Evolutionary conservation across 1,140 invertebrate species (phyloP), one percentile per base, ranked within the genome.

Genomic region (Drosophila kurseongensis): DNA sequence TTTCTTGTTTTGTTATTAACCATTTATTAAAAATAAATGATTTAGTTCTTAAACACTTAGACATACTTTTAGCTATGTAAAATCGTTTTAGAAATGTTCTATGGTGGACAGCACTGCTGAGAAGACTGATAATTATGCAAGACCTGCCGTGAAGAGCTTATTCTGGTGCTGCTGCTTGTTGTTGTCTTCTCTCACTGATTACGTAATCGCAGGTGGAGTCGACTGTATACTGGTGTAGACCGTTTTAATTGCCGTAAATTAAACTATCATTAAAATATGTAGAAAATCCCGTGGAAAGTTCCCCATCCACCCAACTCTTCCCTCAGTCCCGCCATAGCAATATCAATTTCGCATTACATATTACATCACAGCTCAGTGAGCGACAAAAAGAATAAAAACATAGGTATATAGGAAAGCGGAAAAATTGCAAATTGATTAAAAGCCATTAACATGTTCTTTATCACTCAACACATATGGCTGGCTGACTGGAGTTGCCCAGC

Each of bases 391-490:
- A 51, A 40, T 44, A 41, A 9, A 47, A 23, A 5, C 23, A n/a
- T 41, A 38, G 23, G 9, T 48, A 41, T 41, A 50, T 29, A 16
- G 50, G 27, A 58, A 71, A 41, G 44, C 63, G 36, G 60, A 71
- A 78, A 82, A 79, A 79, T 80, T 23, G 77, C 52, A 89, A 89
- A 89, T 89, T 89, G 84, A 89, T 89, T 89, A 89, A 89, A 89
- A 80, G 27, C 80, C 85, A 89, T 89, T 89, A 89, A 89, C 84
- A 89, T 89, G 84, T 89, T 89, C 77, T 90, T 90, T 84, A 89
- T 89, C 80, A 89, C 84, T 84, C 84, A 90, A 80, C 84, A 84
- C 84, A 71, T 66, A 45, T 38, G 42, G 29, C 38, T 12, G 32
- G 16, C 38, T 18, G 29, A 16, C 8, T 38, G 12, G 36, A 51